phyloP scores from a whole-genome alignment of 2,113 vertebrate species.

The Barnardius zonarius region DNA sequence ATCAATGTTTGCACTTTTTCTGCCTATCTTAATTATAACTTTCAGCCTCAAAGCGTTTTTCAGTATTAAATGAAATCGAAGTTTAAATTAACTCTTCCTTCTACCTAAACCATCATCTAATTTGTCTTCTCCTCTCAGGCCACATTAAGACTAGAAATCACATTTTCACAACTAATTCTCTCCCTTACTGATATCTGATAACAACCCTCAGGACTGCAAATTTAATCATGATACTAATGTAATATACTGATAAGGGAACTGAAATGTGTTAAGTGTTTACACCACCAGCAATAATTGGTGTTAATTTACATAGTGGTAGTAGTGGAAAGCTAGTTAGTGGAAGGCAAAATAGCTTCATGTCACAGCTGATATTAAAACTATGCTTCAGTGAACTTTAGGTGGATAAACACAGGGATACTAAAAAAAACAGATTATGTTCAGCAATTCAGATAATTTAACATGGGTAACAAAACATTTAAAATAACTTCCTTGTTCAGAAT shows the following conservation, averaged over 20 bases:
- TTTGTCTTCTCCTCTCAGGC: background rate
- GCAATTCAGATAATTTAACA: background rate
- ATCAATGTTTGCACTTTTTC: constrained; percentile 26
- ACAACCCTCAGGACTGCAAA: background rate
- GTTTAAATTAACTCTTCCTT: background rate
- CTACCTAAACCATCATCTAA: background rate
- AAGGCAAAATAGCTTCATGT: background rate
- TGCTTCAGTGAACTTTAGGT: background rate
- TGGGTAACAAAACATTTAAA: fast-evolving
- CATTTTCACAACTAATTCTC: background rate
- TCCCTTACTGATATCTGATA: background rate
- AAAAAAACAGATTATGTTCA: background rate
- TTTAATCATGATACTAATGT: background rate
- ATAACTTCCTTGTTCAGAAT: background rate
- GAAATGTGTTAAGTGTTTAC: background rate
- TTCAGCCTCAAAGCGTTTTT: background rate
- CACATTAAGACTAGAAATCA: background rate
- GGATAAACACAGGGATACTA: background rate
- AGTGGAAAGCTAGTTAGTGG: background rate
- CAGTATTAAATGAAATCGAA: constrained; percentile 12
- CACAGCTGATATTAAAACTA: background rate
- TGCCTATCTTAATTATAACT: constrained; percentile 28
- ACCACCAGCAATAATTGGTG: background rate
- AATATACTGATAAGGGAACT: background rate
- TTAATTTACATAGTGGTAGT: background rate